Evolutionary conservation across 2,797 vertebrate genomes (phyloP), one percentile per base, ranked within the genome.

Genomic region (Mus spretus): DNA sequence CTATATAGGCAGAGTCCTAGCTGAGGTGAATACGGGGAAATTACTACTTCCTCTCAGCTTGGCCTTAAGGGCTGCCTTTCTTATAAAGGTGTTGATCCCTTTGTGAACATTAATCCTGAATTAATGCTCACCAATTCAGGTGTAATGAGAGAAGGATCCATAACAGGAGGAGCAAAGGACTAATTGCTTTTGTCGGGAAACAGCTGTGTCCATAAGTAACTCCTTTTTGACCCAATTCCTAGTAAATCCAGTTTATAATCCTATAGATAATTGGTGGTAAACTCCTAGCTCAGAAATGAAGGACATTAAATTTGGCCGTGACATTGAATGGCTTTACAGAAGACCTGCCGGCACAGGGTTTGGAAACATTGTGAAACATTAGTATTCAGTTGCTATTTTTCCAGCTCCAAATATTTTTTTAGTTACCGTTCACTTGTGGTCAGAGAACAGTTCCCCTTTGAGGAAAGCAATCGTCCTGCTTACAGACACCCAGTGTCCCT

Each of bases 141-240:
- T 92, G 15, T 94, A 80, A 95, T 94, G 88, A 92, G 86, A 88
- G 77, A 4, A 79, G 57, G 50, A 80, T 74, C 75, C 77, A 59
- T 92, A 83, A 89, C 92, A 87, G 37, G 63, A 95, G 94, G 83
- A 92, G 75, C 97, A 93, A 74, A 94, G 92, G 90, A 91, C 97
- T 97, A 94, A 97, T 97, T 89, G 94, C 83, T 77, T 80, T 94
- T 96, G 93, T 96, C 24, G 5, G 89, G 90, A 97, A 89, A 95
- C 95, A 97, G 96, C 96, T 96, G 92, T 97, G 93, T 85, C 92
- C 80, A 95, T 93, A 89, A 95, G 95, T 92, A 92, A 95, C 97
- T 89, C 95, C 94, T 53, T 95, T 97, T 95, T 97, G 96, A 97
- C 96, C 97, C 93, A 98, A 90, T 97, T 97, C 94, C 86, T 94